Evolutionary conservation across 2,113 vertebrate species (phyloP).

Genomic region (Stegostoma tigrinum): DNA sequence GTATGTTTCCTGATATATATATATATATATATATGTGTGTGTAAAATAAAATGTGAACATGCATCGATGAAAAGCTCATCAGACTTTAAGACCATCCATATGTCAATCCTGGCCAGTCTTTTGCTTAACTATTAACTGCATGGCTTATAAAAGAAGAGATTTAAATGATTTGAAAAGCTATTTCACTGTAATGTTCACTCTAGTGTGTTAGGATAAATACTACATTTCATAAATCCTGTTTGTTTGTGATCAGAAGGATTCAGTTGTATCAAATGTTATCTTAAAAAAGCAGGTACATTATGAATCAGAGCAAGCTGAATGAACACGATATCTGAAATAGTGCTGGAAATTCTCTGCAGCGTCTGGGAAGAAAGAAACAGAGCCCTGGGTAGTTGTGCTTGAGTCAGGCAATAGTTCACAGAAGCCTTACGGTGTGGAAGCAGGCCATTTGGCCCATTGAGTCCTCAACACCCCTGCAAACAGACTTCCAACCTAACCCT

Average conservation of each 20-base stretch:
- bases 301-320: neutral
- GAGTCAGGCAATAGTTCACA: too few species aligned
- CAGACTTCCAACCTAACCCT: too few species aligned
- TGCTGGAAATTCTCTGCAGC: too few species aligned
- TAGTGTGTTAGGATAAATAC: neutral
- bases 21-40: constrained; percentile 28
- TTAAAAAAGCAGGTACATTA: neutral
- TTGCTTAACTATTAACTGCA: neutral
- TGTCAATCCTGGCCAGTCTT: neutral
- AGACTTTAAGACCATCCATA: neutral
- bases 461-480: too few species aligned
- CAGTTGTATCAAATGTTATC: neutral
- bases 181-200: neutral
- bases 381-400: too few species aligned
- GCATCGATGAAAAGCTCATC: neutral
- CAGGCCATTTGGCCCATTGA: too few species aligned
- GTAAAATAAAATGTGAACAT: constrained; percentile 28
- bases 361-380: too few species aligned
- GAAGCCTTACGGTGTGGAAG: too few species aligned
- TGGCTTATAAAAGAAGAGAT: neutral
- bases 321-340: neutral
- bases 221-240: neutral
- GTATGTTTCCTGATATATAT: constrained; percentile 75
- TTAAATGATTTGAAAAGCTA: neutral
- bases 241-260: neutral